Base-by-base conservation (phyloP, 2,888 invertebrate species). In the Chrysotoxum bicinctum region DNA sequence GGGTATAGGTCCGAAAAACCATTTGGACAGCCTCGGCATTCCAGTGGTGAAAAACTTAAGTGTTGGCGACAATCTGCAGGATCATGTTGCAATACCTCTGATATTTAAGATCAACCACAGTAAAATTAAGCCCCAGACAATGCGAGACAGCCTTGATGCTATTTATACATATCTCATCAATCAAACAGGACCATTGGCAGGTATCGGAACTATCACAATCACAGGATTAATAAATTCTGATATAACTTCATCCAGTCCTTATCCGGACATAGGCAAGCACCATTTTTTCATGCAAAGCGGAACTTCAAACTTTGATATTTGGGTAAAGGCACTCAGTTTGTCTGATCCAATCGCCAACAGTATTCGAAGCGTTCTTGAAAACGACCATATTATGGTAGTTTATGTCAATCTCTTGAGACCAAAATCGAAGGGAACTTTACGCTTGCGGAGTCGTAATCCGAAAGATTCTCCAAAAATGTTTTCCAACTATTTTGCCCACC, bases 1-100 rank as follows among this genome's bases (percentile, higher is more conserved):
- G 0, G 92, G 92, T 2, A 88, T 92, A 3, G 92, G 92, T 1
- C 90, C 90, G 0, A 75, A 82, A 2, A 16, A 88, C 1, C 89
- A 90, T 9, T 83, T 91, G 8, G 40, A 87, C 56, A 32, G 88
- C 0, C 35, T 90, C 4, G 43, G 88, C 0, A 87, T 92, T 9
- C 84, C 88, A 0, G 68, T 91, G 6, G 32, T 89, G 0, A 72
- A 87, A 1, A 80, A 90, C 12, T 54, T 92, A 8, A 88, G 88
- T 0, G 95, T 97, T 0, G 96, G 96, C 0, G 93, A 94, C 87
- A 96, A 97, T 89, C 92, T 97, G 1, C 96, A 97, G 90, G 97
- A 97, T 89, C 97, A 97, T 90, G 94, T 95, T 23, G 94, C 94
- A 0, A 93, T 95, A 1, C 89, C 90, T 3, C 5, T 91, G 0